These are phyloP conservation scores for Acrossocheilus fasciatus DNA, from an alignment of 2,797 vertebrate genomes.

Conservation along the genomic window DNA sequence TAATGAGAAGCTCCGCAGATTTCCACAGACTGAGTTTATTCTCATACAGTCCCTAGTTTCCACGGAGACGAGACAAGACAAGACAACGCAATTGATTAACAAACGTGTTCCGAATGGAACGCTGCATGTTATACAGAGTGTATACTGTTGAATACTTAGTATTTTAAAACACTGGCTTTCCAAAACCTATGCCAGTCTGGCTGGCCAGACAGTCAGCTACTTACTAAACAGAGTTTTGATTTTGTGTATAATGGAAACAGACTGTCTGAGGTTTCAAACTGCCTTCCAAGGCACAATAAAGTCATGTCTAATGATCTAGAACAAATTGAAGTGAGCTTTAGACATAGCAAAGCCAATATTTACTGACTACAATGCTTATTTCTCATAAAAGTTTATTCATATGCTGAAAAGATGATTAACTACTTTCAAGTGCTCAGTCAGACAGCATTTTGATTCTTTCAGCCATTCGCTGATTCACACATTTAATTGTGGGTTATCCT, in stretches of 20 bases:
- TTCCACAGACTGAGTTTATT: not conserved
- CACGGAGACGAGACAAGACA: not conserved
- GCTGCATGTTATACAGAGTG: not conserved
- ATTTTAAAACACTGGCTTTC: not conserved
- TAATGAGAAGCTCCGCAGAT: not conserved
- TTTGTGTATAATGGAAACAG: not conserved
- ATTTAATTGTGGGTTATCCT: not conserved
- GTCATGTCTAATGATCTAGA: not conserved
- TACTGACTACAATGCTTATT: not conserved
- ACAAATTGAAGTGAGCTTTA: not conserved
- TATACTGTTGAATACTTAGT: not conserved
- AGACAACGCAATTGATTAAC: not conserved
- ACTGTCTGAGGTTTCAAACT: not conserved
- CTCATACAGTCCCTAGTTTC: constrained; percentile 3
- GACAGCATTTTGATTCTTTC: not conserved
- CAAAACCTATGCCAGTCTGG: not conserved
- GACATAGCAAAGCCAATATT: not conserved
- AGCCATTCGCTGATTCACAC: not conserved
- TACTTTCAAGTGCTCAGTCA: too few species aligned
- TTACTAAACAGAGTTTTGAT: not conserved
- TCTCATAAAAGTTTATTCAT: not conserved
- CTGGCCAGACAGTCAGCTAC: not conserved
- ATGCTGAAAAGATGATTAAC: not conserved
- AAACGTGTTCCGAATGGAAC: not conserved
- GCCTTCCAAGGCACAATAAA: not conserved